Evolutionary conservation across 2,113 vertebrate species (phyloP), one percentile per base, ranked within the genome.

Genomic region (Butastur rufipennis): DNA sequence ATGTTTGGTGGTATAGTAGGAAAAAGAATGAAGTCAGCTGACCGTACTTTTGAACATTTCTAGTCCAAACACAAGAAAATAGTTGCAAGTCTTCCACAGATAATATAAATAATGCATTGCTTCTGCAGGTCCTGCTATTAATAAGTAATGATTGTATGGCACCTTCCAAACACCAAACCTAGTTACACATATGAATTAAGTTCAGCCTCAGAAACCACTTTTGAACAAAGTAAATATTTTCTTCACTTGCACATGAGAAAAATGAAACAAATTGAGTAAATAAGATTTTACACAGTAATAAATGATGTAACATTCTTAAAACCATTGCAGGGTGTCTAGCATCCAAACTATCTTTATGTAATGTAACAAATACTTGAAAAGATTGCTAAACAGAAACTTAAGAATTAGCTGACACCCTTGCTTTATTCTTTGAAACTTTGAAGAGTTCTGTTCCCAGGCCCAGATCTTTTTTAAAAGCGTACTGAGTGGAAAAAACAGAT

Each of bases 131-230:
- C 88, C 94, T 89, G 80, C 88, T 92, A 92, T 93, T 68, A 90
- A 91, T 95, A 87, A 97, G 71, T 96, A 96, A 97, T 96, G 94
- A 95, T 55, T 77, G 91, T 74, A 93, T 92, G 84, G 93, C 96
- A 97, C 91, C 96, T 97, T 96, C 87, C 94, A 94, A 97, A 96
- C 94, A 95, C 66, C 58, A 95, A 97, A 96, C 74, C 93, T 95
- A 91, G 97, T 96, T 97, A 96, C 95, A 96, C 95, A 93, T 95
- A 96, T 90, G 93, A 97, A 96, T 97, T 97, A 95, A 96, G 92
- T 88, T 90, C 87, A 93, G 84, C 78, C 81, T 67, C 84, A 93
- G 90, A 95, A 95, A 73, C 74, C 63, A 23, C 75, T 86, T 87
- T 59, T 55, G 53, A 95, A 58, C 74, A 94, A 95, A 96, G 97